Percentiles rank a stretch among this genome's conserved stretches.
Conservation (phyloP, 2,113 vertebrate genomes). For the Elachura formosa region DNA sequence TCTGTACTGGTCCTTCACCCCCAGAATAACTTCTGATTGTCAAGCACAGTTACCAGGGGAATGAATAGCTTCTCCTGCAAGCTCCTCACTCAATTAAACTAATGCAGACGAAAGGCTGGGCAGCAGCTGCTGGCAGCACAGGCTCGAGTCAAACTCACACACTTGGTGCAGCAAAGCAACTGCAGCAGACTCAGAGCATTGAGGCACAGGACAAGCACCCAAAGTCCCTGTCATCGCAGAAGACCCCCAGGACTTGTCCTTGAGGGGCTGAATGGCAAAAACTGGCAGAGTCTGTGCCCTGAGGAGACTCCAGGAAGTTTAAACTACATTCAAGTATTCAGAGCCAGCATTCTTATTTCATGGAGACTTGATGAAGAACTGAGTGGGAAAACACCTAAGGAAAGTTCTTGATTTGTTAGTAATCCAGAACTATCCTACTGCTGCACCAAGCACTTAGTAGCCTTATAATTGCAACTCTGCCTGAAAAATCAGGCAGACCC, state of each 20-base stretch:
- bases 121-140: background rate
- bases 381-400: background rate
- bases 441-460: background rate
- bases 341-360: background rate
- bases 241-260: background rate
- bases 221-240: accelerated
- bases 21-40: background rate
- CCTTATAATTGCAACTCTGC: background rate
- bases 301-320: background rate
- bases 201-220: background rate
- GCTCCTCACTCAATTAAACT: background rate
- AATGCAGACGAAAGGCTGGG: background rate
- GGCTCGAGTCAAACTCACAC: background rate
- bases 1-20: background rate
- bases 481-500: background rate
- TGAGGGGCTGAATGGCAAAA: background rate
- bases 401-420: background rate
- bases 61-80: background rate
- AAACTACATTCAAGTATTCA: accelerated
- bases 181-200: background rate
- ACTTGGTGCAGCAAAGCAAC: accelerated
- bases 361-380: background rate
- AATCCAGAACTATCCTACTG: background rate
- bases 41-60: background rate
- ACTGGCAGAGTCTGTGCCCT: background rate